phyloP scores from a whole-genome alignment of 2,888 invertebrate species.

The Graphium colonna region DNA sequence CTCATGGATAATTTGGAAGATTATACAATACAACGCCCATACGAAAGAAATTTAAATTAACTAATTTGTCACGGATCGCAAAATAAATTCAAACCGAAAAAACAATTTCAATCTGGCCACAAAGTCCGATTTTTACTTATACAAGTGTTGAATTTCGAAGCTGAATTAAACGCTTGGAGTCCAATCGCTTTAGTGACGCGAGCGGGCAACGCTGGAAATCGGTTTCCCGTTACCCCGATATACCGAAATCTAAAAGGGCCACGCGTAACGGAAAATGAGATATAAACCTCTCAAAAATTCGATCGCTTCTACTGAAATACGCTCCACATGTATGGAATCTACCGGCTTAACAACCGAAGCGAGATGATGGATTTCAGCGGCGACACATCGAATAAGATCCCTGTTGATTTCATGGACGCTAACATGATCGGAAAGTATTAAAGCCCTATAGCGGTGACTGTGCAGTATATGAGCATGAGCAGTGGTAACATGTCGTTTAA shows the following conservation, averaged over 20 bases:
- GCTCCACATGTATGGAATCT: constrained; percentile 33
- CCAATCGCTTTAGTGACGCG: constrained; percentile 57
- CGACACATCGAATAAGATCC: constrained; percentile 11
- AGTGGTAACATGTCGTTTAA: too few species aligned
- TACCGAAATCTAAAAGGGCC: constrained; percentile 40
- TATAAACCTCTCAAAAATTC: constrained; percentile 68
- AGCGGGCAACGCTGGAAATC: constrained; percentile 57
- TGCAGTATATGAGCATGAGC: too few species aligned
- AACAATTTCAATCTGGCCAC: too few species aligned
- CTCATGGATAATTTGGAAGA: too few species aligned
- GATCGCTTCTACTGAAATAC: constrained; percentile 43
- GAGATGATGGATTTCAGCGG: constrained; percentile 34
- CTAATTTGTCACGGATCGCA: too few species aligned
- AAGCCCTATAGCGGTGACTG: too few species aligned
- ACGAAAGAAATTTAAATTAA: too few species aligned
- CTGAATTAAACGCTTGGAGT: constrained; percentile 34
- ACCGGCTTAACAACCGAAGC: constrained; percentile 33
- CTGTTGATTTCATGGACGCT: constrained; percentile 4
- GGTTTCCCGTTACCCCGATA: constrained; percentile 46
- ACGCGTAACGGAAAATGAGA: constrained; percentile 65
- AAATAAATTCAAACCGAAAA: too few species aligned
- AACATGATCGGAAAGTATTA: too few species aligned
- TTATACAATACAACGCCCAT: too few species aligned
- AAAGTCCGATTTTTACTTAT: too few species aligned
- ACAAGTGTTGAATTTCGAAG: too few species aligned